Conservation (phyloP, 1,140 invertebrate genomes). For the Calephelis virginiensis region DNA sequence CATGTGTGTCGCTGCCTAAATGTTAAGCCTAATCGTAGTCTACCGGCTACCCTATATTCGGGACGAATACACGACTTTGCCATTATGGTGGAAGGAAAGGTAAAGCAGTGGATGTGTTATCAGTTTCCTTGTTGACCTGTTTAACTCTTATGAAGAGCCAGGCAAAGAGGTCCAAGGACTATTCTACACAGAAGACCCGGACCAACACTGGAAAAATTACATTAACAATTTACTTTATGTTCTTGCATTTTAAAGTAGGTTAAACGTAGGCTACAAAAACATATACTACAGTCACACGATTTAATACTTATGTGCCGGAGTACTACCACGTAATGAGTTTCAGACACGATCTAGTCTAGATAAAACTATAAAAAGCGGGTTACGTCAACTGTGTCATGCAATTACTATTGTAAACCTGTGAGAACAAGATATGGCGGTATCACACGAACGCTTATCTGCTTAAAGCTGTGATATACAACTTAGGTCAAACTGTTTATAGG, state of each 20-base stretch:
- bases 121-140: too few relatives aligned
- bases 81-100: too few relatives aligned
- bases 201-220: too few relatives aligned
- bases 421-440: conserved; percentile 1
- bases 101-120: too few relatives aligned
- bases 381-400: conserved; percentile 13
- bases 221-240: too few relatives aligned
- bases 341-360: conserved; percentile 15
- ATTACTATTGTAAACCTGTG: conserved; percentile 6
- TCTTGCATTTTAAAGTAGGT: not conserved
- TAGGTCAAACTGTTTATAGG: not conserved
- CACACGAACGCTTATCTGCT: conserved; percentile 1
- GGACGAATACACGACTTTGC: too few relatives aligned
- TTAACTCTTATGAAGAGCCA: too few relatives aligned
- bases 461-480: conserved; percentile 2
- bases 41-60: too few relatives aligned
- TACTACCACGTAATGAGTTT: not conserved
- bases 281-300: conserved; percentile 6
- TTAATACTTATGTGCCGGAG: not conserved
- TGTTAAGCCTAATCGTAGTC: too few relatives aligned
- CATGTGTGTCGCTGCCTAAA: too few relatives aligned
- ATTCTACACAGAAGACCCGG: too few relatives aligned
- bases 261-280: not conserved
- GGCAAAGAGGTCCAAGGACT: too few relatives aligned
- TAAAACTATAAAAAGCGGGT: conserved; percentile 14